A percentile compares a stretch with the other conserved stretches of the same genome.
These are phyloP conservation scores for Limenitis camilla DNA, from an alignment of 2,888 invertebrate genomes.

Conservation along the genomic window DNA sequence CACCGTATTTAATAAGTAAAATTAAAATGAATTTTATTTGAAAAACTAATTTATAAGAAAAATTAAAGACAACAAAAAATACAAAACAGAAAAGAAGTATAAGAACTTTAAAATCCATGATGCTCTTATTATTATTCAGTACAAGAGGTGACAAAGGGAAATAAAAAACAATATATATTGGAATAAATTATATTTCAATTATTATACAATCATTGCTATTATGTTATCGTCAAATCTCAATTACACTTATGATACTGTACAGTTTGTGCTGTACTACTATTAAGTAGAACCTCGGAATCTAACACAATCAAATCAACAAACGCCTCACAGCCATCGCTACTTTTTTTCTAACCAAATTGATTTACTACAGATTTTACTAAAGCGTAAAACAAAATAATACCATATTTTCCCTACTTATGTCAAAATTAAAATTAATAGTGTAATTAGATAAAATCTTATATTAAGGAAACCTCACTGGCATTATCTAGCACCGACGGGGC, in stretches of 20 bases:
- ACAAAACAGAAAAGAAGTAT: neutral
- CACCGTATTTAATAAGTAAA: no score
- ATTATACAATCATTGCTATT: slow-evolving; percentile 54
- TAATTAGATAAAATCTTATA: slow-evolving; percentile 22
- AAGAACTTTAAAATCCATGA: no score
- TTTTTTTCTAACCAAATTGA: slow-evolving; percentile 26
- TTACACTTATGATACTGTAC: slow-evolving; percentile 53
- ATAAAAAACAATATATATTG: slow-evolving; percentile 32
- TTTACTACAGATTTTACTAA: slow-evolving; percentile 24
- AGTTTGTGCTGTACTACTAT: slow-evolving; percentile 60
- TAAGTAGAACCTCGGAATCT: slow-evolving; percentile 28
- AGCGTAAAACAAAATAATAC: slow-evolving; percentile 25
- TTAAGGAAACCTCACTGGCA: slow-evolving; percentile 31
- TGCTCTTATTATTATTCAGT: no score
- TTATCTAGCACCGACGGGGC: slow-evolving; percentile 35
- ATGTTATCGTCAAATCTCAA: slow-evolving; percentile 66
- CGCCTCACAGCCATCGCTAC: slow-evolving; percentile 40
- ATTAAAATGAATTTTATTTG: no score
- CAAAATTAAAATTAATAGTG: slow-evolving; percentile 18
- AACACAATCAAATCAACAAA: slow-evolving; percentile 35
- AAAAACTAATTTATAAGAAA: no score
- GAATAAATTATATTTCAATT: slow-evolving; percentile 72
- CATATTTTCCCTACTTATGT: slow-evolving; percentile 18
- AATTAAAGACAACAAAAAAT: no score
- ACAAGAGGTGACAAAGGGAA: no score